Evolutionary conservation across 1,140 invertebrate species (phyloP).

Genomic region (Zophobas atratus): DNA sequence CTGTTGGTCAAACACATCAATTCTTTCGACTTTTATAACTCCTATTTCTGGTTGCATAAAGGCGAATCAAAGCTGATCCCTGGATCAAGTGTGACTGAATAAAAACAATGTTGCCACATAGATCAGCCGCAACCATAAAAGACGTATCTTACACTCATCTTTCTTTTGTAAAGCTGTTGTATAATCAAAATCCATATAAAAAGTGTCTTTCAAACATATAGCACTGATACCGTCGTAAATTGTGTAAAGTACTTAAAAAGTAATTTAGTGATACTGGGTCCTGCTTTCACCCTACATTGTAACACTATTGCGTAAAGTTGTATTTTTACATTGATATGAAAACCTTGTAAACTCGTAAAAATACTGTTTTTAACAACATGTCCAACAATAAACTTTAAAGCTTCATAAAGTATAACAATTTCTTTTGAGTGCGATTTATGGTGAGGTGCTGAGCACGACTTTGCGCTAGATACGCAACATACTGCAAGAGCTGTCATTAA

Average conservation of each 20-base stretch:
- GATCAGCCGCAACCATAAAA: slow-evolving; percentile 31
- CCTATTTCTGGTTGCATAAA: slow-evolving; percentile 26
- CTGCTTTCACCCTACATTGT: neutral
- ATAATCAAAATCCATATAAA: slow-evolving; percentile 30
- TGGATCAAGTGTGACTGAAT: slow-evolving; percentile 27
- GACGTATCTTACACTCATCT: slow-evolving; percentile 19
- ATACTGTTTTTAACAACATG: slow-evolving; percentile 39
- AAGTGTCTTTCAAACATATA: neutral
- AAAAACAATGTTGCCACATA: slow-evolving; percentile 39
- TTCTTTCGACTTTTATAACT: slow-evolving; percentile 9
- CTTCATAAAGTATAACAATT: slow-evolving; percentile 42
- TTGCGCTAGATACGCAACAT: too few species aligned
- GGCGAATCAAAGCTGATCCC: slow-evolving; percentile 22
- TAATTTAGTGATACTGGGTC: neutral
- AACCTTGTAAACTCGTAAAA: slow-evolving; percentile 15
- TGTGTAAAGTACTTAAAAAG: slow-evolving; percentile 2
- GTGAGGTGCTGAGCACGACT: slow-evolving; percentile 17
- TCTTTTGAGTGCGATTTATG: slow-evolving; percentile 30
- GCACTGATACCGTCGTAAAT: neutral
- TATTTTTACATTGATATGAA: slow-evolving; percentile 23
- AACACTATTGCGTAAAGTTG: slow-evolving; percentile 11
- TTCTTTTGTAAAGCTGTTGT: slow-evolving; percentile 31
- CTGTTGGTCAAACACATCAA: slow-evolving; percentile 13
- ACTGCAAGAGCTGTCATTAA: too few species aligned
- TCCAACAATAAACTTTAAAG: slow-evolving; percentile 35